Base-by-base conservation (phyloP, 2,113 vertebrate genomes). In the Lagopus leucura region DNA sequence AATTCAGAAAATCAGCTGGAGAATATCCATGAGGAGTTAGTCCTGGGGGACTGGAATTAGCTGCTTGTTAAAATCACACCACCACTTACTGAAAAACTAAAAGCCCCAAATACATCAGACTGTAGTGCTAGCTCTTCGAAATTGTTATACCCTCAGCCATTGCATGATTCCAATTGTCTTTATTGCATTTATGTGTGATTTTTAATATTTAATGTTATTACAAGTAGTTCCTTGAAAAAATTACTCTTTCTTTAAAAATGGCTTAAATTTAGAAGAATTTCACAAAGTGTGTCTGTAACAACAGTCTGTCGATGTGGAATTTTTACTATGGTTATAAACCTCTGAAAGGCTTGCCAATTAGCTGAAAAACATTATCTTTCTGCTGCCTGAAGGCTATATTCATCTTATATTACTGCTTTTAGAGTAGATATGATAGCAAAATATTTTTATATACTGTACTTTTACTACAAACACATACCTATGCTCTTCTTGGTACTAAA, bases 401-500 rank as follows among this genome's bases (percentile, higher is more conserved):
- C 66, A 81, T 78, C 80, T 89, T 94, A 67, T 80, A 75, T 74
- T 74, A 54, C 50, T 91, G 60, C 7, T 7, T 86, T 97, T 94
- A 95, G 93, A 89, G 86, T 36, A 89, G 63, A 43, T 76, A 84
- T 30, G 71, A 66, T 88, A 73, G 34, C 72, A 93, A 93, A 92
- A 89, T 88, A 80, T 87, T 92, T 93, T 90, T 83, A 89, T 89
- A 80, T 65, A 34, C 60, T 89, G 52, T 65, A 43, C 36, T 82
- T 96, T 92, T 94, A 48, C 55, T 89, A 27, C 74, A 60, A 58
- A 73, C n/a, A 74, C 81, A 43, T 34, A 79, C 48, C 38, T 90
- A 80, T 94, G n/a, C 82, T 95, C 67, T 66, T 91, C 58, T 50
- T 69, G n/a, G 47, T 58, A 64, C 76, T 95, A 97, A 97, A 98